Evolutionary conservation across 2,888 invertebrate genomes (phyloP), one percentile per base, ranked within the genome.

Genomic region (Cerastis leucographa): DNA sequence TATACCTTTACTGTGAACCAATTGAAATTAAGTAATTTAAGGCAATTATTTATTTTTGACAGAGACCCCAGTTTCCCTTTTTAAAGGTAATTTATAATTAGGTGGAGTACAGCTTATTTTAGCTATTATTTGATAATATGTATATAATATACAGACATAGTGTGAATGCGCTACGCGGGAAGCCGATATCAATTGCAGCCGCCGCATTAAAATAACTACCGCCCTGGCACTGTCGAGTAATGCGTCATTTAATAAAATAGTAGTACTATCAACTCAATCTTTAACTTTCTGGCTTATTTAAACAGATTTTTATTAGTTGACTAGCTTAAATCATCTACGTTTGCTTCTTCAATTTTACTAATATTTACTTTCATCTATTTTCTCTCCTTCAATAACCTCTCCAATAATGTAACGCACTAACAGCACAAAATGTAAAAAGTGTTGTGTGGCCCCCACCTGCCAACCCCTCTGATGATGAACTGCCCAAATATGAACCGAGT

Each of bases 61-160:
- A 96, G 96, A 96, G 94, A 91, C 90, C 92, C 96, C 96, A 94
- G 96, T 93, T 92, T 95, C 96, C 91, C 93, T 96, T 94, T 96
- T 96, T 94, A 96, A 96, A 96, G 96, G 96, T 96, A 96, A 96
- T 93, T 92, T 93, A 92, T 93, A 91, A 94, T 93, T 92, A 94
- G 92, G 89, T 89, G 89, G 92, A 91, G 91, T 90, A 91, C 89
- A 92, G 95, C 95, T 96, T 96, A 69, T 88, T 88, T 87, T 91
- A 92, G 95, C 95, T 95, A 93, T 88, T 91, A 87, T 90, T 90
- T 88, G 89, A 82, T 79, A 62, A 76, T 78, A 88, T 92, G 91
- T 91, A 92, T 87, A 90, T 87, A 90, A 88, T 87, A 89, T 86
- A 85, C 87, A 90, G 88, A 84, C 90, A 90, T 90, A 90, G 89